These are phyloP conservation scores for Hephaestus fuliginosus DNA, from an alignment of 2,797 vertebrate genomes.

Conservation along the genomic window DNA sequence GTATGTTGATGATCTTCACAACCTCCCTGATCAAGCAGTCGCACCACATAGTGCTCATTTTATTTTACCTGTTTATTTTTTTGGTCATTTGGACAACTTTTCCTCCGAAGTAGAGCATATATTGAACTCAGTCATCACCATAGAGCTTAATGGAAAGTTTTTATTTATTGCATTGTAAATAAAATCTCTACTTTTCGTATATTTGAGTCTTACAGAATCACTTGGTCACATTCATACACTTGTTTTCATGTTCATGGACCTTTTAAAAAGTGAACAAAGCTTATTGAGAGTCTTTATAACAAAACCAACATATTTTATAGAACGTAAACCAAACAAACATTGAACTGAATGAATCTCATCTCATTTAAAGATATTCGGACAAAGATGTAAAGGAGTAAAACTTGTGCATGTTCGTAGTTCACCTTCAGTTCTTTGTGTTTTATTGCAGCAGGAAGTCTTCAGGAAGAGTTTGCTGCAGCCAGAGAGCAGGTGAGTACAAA, in stretches of 20 bases:
- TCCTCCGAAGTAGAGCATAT: too few relatives aligned
- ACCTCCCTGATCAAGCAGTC: too few relatives aligned
- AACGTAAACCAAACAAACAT: background rate
- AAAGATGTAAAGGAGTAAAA: background rate
- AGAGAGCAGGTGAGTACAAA: conserved; percentile 10
- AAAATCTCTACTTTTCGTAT: too few relatives aligned
- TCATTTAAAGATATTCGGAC: background rate
- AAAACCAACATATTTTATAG: background rate
- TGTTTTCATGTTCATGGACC: background rate
- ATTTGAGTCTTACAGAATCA: too few relatives aligned
- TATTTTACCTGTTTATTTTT: too few relatives aligned
- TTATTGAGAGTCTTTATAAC: background rate
- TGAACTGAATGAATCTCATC: background rate
- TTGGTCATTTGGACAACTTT: too few relatives aligned
- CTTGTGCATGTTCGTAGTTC: background rate
- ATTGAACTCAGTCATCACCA: too few relatives aligned
- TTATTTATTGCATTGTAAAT: too few relatives aligned
- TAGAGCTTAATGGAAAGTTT: too few relatives aligned
- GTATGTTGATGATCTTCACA: too few relatives aligned
- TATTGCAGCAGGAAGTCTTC: background rate
- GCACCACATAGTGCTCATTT: too few relatives aligned
- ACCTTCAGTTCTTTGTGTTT: background rate
- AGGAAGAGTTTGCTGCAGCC: background rate
- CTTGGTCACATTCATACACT: background rate
- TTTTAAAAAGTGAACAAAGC: background rate